Evolutionary conservation across 2,113 vertebrate genomes (phyloP).

Genomic region (Hystrix cristata): DNA sequence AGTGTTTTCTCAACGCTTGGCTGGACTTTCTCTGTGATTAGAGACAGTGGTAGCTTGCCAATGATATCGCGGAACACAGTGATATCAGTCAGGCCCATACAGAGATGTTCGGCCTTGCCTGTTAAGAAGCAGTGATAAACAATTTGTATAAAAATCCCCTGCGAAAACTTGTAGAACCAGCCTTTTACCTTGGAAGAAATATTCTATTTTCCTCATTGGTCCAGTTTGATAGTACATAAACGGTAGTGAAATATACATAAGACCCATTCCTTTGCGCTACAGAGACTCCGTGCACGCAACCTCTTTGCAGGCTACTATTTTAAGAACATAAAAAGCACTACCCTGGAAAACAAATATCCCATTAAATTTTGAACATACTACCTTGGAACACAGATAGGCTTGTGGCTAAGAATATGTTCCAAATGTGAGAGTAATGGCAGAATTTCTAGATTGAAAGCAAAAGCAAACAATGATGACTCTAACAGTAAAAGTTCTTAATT

Average conservation of each 20-base stretch:
- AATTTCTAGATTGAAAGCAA: not conserved
- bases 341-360: not conserved
- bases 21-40: not conserved
- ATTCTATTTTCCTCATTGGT: not conserved
- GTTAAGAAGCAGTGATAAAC: not conserved
- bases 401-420: not conserved
- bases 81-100: not conserved
- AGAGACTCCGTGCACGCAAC: not conserved
- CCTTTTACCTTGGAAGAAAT: not conserved
- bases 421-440: not conserved
- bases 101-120: not conserved
- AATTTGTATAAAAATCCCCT: not conserved
- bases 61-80: not conserved
- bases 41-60: not conserved
- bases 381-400: not conserved
- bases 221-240: not conserved
- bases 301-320: not conserved
- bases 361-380: not conserved
- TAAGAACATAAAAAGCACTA: not conserved
- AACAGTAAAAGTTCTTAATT: not conserved
- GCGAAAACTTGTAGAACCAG: not conserved
- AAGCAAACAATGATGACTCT: not conserved
- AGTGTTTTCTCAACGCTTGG: not conserved
- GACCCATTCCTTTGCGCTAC: not conserved
- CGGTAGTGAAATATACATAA: not conserved